phyloP scores from a whole-genome alignment of 2,797 vertebrate genomes.

The Onychomys torridus region DNA sequence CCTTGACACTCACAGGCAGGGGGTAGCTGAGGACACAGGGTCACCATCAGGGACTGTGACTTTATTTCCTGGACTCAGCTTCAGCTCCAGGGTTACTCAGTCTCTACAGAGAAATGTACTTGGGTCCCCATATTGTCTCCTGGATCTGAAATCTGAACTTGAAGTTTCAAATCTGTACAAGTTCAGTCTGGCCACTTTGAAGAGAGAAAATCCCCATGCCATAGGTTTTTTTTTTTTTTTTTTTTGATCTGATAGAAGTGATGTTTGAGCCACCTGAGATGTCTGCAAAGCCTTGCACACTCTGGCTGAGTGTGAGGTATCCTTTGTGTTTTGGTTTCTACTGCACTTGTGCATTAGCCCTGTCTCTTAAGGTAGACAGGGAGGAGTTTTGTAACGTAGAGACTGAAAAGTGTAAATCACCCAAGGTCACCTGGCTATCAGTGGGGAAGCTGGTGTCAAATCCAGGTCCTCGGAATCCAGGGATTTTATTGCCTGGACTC shows the following conservation, averaged over 20 bases:
- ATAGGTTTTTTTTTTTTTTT: no score
- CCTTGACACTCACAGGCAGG: not conserved
- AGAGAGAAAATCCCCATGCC: not conserved
- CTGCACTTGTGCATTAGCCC: not conserved
- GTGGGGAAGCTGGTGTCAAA: not conserved
- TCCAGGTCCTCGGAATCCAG: not conserved
- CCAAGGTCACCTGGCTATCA: not conserved
- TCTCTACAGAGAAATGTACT: not conserved
- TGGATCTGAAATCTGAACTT: not conserved
- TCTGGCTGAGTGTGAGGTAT: not conserved
- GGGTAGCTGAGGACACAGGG: not conserved
- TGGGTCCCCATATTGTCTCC: not conserved
- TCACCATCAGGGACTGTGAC: not conserved
- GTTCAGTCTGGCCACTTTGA: not conserved
- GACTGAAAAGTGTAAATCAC: not conserved
- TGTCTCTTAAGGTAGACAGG: not conserved
- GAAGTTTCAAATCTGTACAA: not conserved
- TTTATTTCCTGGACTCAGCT: not conserved
- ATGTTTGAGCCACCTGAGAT: not conserved
- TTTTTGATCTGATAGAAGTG: not conserved
- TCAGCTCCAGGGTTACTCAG: not conserved
- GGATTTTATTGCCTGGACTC: not conserved
- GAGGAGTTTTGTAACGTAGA: not conserved
- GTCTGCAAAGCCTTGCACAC: not conserved
- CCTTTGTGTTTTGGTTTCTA: not conserved